These are phyloP conservation scores for Microctenopoma lineatum DNA, from an alignment of 2,797 vertebrate genomes.

Conservation along the genomic window DNA sequence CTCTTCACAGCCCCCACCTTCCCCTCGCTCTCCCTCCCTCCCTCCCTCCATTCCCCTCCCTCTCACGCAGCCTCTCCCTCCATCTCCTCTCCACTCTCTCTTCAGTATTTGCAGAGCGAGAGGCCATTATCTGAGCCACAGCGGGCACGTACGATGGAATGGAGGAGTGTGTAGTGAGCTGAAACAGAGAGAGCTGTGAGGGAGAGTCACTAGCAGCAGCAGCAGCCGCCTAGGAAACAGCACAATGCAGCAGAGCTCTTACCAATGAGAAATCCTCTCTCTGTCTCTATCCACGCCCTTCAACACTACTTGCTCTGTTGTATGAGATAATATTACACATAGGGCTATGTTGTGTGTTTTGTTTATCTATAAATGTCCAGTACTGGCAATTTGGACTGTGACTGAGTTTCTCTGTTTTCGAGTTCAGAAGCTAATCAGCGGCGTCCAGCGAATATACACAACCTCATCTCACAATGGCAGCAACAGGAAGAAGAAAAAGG, in stretches of 20 bases:
- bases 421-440: slow-evolving; percentile 40
- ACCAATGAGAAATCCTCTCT: slow-evolving; percentile 68
- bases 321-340: slow-evolving; percentile 48
- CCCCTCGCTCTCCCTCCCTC: slow-evolving; percentile 54
- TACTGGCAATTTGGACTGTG: slow-evolving; percentile 37
- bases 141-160: slow-evolving; percentile 89
- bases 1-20: slow-evolving; percentile 79
- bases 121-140: slow-evolving; percentile 89
- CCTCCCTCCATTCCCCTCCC: slow-evolving; percentile 67
- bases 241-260: slow-evolving; percentile 68
- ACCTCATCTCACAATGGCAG: slow-evolving; percentile 40
- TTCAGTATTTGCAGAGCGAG: slow-evolving; percentile 83
- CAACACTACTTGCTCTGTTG: slow-evolving; percentile 40
- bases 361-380: slow-evolving; percentile 43
- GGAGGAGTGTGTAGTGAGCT: slow-evolving; percentile 84
- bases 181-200: slow-evolving; percentile 72
- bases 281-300: slow-evolving; percentile 49
- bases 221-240: slow-evolving; percentile 74
- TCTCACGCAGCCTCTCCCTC: slow-evolving; percentile 72
- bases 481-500: slow-evolving; percentile 52
- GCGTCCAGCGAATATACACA: slow-evolving; percentile 40
- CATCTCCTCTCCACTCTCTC: slow-evolving; percentile 79
- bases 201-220: slow-evolving; percentile 71
- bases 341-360: slow-evolving; percentile 40
- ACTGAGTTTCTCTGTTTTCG: slow-evolving; percentile 43